Evolutionary conservation across 2,113 vertebrate genomes (phyloP).

Genomic region (Alouatta palliata): DNA sequence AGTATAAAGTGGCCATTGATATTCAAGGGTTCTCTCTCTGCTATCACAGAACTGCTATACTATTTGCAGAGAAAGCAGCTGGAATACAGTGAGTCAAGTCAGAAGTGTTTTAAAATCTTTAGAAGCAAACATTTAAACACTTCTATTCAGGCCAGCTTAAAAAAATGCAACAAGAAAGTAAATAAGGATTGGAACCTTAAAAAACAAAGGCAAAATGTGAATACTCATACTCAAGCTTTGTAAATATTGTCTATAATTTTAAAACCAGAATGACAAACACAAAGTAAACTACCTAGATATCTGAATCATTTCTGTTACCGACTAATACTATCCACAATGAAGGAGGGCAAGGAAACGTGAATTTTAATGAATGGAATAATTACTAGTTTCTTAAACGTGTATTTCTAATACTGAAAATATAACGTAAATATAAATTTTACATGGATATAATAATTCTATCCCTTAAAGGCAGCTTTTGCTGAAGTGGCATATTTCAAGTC

Average conservation of each 20-base stretch:
- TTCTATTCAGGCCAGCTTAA: not conserved
- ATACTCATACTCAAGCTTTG: not conserved
- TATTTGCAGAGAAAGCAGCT: not conserved
- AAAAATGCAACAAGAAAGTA: not conserved
- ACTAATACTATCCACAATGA: not conserved
- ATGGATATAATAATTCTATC: not conserved
- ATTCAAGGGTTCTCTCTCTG: not conserved
- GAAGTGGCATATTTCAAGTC: not conserved
- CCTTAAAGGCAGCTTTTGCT: not conserved
- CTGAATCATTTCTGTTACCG: not conserved
- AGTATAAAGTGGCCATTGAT: not conserved
- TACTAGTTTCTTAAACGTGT: not conserved
- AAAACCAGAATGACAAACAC: not conserved
- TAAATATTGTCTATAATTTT: not conserved
- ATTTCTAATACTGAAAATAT: not conserved
- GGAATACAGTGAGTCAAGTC: not conserved
- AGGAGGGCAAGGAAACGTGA: not conserved
- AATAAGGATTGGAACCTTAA: not conserved
- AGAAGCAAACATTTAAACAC: conserved; percentile 4
- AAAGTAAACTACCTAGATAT: not conserved
- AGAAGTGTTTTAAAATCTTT: not conserved
- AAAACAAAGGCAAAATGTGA: not conserved
- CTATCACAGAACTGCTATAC: not conserved
- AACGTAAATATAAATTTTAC: not conserved
- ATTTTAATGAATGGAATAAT: not conserved